Evolutionary conservation across 2,113 vertebrate species (phyloP), one percentile per base, ranked within the genome.

Genomic region (Barbus barbus): DNA sequence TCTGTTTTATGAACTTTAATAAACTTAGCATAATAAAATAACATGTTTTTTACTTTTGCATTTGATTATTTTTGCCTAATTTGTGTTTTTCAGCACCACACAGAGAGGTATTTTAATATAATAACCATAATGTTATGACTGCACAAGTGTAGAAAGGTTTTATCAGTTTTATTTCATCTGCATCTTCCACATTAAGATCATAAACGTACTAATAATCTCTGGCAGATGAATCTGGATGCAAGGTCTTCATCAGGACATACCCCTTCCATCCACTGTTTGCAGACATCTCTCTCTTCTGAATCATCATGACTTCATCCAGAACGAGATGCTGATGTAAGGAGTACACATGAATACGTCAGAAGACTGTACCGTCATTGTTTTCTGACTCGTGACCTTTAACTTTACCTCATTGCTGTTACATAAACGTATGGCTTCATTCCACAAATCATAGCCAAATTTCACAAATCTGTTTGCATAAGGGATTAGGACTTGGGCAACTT

Each of bases 391-490:
- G 20, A 82, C 76, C 61, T 82, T 60, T 75, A 61, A 71, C 82
- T 83, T 78, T 83, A 9, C 33, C 58, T 82, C 33, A 31, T 78
- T 44, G 58, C 81, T 80, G 80, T 94, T 94, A 93, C 86, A 83
- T 93, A 93, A 94, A 91, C 88, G 83, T 46, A 85, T 87, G 78
- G 56, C 48, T 84, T 24, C 65, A 44, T 48, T 13, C 28, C 31
- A 74, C 31, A 71, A 81, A 67, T 41, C n/a, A 2, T 33, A 28
- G 20, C 24, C 69, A 51, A 63, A 78, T 82, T 53, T 71, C 83
- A 65, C 86, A 83, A 93, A 94, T 93, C 92, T 90, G 88, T 92
- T 92, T 90, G 87, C 91, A 87, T 93, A 93, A 93, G 86, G 89
- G 84, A 46, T 78, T 58, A 94, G 92, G 77, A 69, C 44, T 74